A percentile compares a stretch with the other conserved stretches of the same genome.
These are phyloP conservation scores for Caenorhabditis remanei DNA, from an alignment of 1,140 invertebrate genomes.

Conservation along the genomic window DNA sequence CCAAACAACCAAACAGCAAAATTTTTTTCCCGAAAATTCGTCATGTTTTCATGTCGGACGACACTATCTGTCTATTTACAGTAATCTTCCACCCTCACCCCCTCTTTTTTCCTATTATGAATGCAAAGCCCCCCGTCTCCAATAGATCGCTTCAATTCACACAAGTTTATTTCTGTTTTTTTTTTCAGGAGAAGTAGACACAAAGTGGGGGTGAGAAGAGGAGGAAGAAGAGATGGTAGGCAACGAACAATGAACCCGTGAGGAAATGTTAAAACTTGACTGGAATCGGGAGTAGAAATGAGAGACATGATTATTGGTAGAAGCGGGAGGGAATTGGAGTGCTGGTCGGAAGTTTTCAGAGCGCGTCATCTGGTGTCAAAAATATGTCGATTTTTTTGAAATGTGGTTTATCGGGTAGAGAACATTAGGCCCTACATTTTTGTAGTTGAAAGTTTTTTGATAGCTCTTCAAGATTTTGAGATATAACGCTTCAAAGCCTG, in stretches of 20 bases:
- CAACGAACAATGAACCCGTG: constrained; percentile 23
- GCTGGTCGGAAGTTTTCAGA: too few species aligned
- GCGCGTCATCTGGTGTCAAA: too few species aligned
- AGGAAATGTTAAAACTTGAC: background rate
- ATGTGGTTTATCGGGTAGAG: too few species aligned
- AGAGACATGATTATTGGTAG: background rate
- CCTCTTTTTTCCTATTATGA: background rate
- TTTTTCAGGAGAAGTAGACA: constrained; percentile 39
- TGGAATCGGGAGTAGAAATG: background rate
- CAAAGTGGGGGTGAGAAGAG: constrained; percentile 17
- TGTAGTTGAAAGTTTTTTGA: too few species aligned
- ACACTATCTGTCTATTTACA: constrained; percentile 5
- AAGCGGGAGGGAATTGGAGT: too few species aligned
- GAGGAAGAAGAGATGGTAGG: background rate
- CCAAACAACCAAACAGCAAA: background rate
- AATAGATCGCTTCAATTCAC: constrained; percentile 31
- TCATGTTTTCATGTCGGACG: constrained; percentile 1
- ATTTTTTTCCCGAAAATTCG: background rate
- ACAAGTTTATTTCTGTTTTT: constrained; percentile 39
- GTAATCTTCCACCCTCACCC: constrained; percentile 17
- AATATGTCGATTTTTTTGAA: too few species aligned
- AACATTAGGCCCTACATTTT: too few species aligned
- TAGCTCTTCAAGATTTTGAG: too few species aligned
- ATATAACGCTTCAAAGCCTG: too few species aligned
- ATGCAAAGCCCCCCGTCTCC: constrained; percentile 8